Conservation (phyloP, 2,113 vertebrate species). For the Siphamia tubifer region DNA sequence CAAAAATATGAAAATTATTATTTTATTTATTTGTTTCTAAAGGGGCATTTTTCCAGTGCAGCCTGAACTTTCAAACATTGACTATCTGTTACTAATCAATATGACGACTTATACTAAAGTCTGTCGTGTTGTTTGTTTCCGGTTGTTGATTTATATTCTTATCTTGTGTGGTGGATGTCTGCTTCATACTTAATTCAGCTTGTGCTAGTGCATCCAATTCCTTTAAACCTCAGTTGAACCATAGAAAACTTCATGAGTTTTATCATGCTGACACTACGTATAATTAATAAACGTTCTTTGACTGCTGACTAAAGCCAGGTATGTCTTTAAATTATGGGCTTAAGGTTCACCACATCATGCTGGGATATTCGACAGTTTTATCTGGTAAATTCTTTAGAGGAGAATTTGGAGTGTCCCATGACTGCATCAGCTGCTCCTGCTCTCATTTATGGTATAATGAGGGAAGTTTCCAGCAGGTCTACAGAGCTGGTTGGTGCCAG, state of each 20-base stretch:
- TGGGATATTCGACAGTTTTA: not conserved
- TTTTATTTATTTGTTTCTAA: too few species aligned
- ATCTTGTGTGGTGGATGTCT: too few species aligned
- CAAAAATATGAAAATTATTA: too few species aligned
- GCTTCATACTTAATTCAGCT: too few species aligned
- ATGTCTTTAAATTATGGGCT: not conserved
- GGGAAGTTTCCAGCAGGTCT: slow-evolving; percentile 22
- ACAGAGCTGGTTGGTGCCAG: not conserved
- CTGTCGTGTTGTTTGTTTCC: too few species aligned
- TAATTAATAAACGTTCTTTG: not conserved
- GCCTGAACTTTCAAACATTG: too few species aligned
- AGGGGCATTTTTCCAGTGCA: too few species aligned
- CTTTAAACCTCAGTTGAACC: too few species aligned
- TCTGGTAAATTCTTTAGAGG: not conserved
- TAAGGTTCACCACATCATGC: not conserved
- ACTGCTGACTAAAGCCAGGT: not conserved
- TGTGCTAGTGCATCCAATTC: too few species aligned
- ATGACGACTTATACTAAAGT: too few species aligned
- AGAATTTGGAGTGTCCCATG: not conserved
- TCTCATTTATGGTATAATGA: slow-evolving; percentile 18
- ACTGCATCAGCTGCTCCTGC: not conserved
- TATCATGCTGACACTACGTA: not conserved
- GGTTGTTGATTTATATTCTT: too few species aligned
- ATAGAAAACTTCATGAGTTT: not conserved
- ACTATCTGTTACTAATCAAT: too few species aligned